Evolutionary conservation across 2,113 vertebrate species (phyloP).

Genomic region (Puntigrus tetrazona): DNA sequence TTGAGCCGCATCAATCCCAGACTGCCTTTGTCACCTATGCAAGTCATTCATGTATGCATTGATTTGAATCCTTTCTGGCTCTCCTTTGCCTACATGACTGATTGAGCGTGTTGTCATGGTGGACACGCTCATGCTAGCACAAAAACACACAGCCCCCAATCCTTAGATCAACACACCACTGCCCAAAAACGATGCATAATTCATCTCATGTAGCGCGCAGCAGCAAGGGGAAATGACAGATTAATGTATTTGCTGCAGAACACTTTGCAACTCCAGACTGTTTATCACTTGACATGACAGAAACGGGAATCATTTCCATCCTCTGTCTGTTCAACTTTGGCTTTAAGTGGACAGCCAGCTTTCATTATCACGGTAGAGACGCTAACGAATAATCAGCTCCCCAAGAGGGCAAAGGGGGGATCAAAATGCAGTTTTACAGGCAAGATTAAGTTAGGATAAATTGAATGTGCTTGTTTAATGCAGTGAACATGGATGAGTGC

Average conservation of each 20-base stretch:
- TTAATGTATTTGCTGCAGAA: conserved; percentile 54
- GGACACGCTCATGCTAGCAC: conserved; percentile 14
- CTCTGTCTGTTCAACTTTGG: conserved; percentile 37
- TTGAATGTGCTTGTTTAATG: conserved; percentile 15
- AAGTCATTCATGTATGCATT: conserved; percentile 41
- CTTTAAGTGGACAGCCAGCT: conserved; percentile 34
- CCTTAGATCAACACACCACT: conserved; percentile 44
- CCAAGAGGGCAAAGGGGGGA: background rate
- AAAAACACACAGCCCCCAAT: conserved; percentile 31
- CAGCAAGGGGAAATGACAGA: conserved; percentile 49
- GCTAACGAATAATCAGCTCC: background rate
- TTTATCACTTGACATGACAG: conserved; percentile 51
- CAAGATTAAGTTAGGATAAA: conserved; percentile 17
- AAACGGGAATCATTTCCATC: conserved; percentile 40
- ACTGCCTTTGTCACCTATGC: conserved; percentile 24
- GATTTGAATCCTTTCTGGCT: conserved; percentile 29
- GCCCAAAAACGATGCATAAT: conserved; percentile 44
- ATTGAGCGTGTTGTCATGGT: conserved; percentile 15
- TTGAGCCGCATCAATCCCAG: background rate
- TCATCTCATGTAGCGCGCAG: conserved; percentile 43
- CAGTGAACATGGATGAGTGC: conserved; percentile 10
- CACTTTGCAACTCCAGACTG: conserved; percentile 34
- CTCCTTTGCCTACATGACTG: background rate
- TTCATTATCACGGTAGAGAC: background rate
- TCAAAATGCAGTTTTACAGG: conserved; percentile 11